Evolutionary conservation across 1,140 invertebrate genomes (phyloP).

Genomic region (Atopsyche davidsoni): DNA sequence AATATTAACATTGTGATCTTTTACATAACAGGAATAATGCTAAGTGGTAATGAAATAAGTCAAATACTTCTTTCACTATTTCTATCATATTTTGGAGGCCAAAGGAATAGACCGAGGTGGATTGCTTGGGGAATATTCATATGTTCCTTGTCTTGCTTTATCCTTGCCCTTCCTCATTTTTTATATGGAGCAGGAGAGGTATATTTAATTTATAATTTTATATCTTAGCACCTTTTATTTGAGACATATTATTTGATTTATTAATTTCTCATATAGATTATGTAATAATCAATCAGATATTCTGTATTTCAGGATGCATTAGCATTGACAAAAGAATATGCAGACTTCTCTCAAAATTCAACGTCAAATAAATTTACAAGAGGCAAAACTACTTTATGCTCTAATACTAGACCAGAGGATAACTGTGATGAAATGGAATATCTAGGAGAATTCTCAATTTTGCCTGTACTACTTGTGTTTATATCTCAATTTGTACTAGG

Average conservation of each 20-base stretch:
- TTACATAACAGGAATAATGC: conserved; percentile 62
- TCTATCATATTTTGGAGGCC: conserved; percentile 54
- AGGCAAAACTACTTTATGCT: conserved; percentile 21
- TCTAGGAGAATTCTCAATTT: conserved; percentile 40
- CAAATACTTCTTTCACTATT: conserved; percentile 58
- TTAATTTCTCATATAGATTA: conserved; percentile 2
- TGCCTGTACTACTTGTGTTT: conserved; percentile 60
- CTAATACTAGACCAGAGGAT: conserved; percentile 28
- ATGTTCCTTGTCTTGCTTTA: conserved; percentile 58
- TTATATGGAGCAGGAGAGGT: conserved; percentile 60
- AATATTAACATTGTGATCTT: neutral
- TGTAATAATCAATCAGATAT: neutral
- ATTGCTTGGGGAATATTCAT: conserved; percentile 58
- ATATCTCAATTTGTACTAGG: conserved; percentile 64
- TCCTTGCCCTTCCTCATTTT: conserved; percentile 60
- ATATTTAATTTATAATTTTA: conserved; percentile 39
- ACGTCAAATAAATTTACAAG: conserved; percentile 10
- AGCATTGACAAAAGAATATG: conserved; percentile 42
- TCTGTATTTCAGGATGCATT: conserved; percentile 32
- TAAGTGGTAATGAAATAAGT: conserved; percentile 67
- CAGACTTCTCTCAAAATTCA: conserved; percentile 31
- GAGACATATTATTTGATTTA: neutral
- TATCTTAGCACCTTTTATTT: conserved; percentile 27
- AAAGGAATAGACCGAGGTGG: conserved; percentile 58
- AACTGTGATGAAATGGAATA: conserved; percentile 42